These are phyloP conservation scores for Akabosia matsudoensis DNA, from an alignment of 1,140 invertebrate genomes.

Conservation along the genomic window DNA sequence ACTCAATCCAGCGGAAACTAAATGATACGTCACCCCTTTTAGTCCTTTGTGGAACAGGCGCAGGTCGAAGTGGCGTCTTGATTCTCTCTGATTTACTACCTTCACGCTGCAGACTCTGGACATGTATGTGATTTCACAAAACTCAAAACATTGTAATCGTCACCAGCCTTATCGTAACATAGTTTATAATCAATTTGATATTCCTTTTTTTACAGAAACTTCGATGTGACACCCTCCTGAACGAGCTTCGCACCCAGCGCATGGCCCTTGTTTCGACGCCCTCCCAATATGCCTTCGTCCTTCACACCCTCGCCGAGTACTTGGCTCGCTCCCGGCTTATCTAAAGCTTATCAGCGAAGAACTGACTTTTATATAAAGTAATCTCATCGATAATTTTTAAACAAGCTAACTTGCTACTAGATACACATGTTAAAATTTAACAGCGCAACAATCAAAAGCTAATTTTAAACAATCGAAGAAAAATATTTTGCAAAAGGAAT, in stretches of 20 bases:
- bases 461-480: no score
- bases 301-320: conserved; percentile 76
- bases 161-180: conserved; percentile 19
- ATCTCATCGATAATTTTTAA: conserved; percentile 3
- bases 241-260: conserved; percentile 76
- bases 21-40: conserved; percentile 65
- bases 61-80: conserved; percentile 70
- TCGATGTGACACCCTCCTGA: conserved; percentile 49
- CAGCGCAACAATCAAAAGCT: no score
- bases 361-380: neutral
- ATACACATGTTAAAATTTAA: no score
- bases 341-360: conserved; percentile 50
- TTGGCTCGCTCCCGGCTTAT: conserved; percentile 81
- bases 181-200: conserved; percentile 37
- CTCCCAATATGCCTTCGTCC: conserved; percentile 85
- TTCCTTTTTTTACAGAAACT: conserved; percentile 38
- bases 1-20: conserved; percentile 70
- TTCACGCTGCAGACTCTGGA: conserved; percentile 82
- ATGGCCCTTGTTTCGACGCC: conserved; percentile 82
- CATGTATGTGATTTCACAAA: conserved; percentile 58
- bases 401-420: no score
- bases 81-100: conserved; percentile 72
- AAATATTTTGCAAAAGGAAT: no score
- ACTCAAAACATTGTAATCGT: conserved; percentile 18
- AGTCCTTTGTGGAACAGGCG: conserved; percentile 67